Conservation (phyloP, 64 coral and sea anemone species). For the Pocillopora verrucosa region DNA sequence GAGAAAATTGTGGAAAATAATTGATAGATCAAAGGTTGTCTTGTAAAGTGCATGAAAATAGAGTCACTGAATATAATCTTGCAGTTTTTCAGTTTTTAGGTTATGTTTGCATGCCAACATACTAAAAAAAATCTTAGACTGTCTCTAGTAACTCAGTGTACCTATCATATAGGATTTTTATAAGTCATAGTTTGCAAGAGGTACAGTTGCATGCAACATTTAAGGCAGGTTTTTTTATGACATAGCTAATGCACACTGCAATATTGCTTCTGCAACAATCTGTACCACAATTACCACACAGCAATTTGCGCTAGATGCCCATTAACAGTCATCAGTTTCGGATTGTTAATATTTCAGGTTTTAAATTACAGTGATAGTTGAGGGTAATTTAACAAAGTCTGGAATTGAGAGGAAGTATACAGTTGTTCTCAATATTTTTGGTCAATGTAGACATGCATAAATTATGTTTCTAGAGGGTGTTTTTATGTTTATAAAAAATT, state of each 20-base stretch:
- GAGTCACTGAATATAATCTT: background rate
- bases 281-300: no score
- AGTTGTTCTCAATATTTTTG: background rate
- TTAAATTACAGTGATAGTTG: no score
- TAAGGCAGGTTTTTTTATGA: background rate
- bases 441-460: background rate
- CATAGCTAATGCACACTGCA: background rate
- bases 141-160: background rate
- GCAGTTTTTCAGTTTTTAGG: background rate
- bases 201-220: background rate
- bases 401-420: no score
- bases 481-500: background rate
- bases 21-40: background rate
- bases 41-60: background rate
- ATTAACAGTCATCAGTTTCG: no score
- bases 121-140: background rate
- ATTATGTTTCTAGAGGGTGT: background rate
- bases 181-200: background rate
- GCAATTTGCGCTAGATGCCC: no score
- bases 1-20: no score
- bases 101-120: background rate
- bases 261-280: no score
- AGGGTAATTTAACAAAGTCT: no score
- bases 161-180: slow-evolving; percentile 24
- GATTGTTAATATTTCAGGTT: no score